Conservation (phyloP, 2,113 vertebrate species). For the Otus sunia region DNA sequence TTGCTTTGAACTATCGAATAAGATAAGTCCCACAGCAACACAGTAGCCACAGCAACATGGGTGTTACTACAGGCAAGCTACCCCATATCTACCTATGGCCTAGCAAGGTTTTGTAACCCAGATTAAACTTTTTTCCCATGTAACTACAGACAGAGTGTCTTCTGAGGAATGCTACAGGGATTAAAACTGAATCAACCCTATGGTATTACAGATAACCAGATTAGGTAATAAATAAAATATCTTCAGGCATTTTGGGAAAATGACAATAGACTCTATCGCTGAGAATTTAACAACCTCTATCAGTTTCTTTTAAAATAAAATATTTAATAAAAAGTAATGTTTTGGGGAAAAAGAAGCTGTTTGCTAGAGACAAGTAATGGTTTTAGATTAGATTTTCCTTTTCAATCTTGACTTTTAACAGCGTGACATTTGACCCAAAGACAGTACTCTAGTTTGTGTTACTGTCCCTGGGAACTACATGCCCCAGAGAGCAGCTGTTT, state of each 20-base stretch:
- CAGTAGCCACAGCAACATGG: background rate
- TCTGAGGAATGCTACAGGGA: background rate
- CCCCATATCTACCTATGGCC: background rate
- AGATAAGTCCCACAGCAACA: background rate
- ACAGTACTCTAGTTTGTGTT: background rate
- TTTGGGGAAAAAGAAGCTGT: background rate
- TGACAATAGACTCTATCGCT: background rate
- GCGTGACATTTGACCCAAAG: background rate
- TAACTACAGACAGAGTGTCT: background rate
- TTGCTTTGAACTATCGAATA: background rate
- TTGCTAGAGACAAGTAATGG: background rate
- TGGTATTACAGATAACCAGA: background rate
- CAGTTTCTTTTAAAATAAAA: background rate
- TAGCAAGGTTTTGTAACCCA: background rate
- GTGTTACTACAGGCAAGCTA: background rate
- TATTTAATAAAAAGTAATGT: background rate
- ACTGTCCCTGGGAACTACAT: background rate
- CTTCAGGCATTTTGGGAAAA: background rate
- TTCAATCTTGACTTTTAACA: background rate
- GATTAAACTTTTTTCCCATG: background rate
- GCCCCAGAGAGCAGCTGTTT: conserved; percentile 48
- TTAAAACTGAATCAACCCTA: background rate
- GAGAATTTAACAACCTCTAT: background rate
- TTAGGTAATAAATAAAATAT: background rate
- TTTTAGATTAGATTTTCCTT: background rate